Evolutionary conservation across 2,888 invertebrate genomes (phyloP).

Genomic region (Agonum fuliginosum): DNA sequence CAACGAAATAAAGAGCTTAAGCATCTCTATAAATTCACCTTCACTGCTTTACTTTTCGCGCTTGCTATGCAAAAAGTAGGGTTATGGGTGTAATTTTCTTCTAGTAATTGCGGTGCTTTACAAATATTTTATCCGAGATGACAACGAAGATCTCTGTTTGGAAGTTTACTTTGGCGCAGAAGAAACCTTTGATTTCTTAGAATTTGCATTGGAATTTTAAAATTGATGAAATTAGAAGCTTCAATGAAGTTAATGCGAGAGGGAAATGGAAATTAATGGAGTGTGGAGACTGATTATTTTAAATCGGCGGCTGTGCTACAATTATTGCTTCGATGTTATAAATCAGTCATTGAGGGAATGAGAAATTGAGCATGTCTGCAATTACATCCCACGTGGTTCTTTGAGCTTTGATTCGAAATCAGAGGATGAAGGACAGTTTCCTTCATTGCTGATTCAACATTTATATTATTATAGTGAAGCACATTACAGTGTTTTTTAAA

Average conservation of each 20-base stretch:
- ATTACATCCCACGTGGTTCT: too few relatives aligned
- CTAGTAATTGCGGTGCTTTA: slow-evolving; percentile 22
- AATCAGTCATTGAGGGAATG: background rate
- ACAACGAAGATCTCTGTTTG: background rate
- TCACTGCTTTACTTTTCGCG: background rate
- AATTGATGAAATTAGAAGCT: background rate
- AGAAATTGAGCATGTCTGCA: background rate
- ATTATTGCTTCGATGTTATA: background rate
- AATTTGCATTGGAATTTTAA: slow-evolving; percentile 8
- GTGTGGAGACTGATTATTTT: background rate
- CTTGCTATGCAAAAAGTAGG: slow-evolving; percentile 8
- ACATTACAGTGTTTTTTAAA: too few relatives aligned
- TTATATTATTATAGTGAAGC: too few relatives aligned
- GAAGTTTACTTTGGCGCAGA: background rate
- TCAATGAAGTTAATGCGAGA: background rate
- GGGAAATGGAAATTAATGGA: background rate
- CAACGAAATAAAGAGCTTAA: slow-evolving; percentile 38
- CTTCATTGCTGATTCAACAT: too few relatives aligned
- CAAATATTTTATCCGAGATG: background rate
- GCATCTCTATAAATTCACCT: slow-evolving; percentile 31
- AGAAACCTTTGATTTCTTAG: background rate
- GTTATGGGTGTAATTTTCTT: slow-evolving; percentile 19
- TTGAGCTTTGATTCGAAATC: too few relatives aligned
- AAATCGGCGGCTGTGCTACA: background rate
- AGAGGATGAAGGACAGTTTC: too few relatives aligned